These are phyloP conservation scores for Eptatretus atami DNA, from an alignment of 2,797 vertebrate species.

Conservation along the genomic window DNA sequence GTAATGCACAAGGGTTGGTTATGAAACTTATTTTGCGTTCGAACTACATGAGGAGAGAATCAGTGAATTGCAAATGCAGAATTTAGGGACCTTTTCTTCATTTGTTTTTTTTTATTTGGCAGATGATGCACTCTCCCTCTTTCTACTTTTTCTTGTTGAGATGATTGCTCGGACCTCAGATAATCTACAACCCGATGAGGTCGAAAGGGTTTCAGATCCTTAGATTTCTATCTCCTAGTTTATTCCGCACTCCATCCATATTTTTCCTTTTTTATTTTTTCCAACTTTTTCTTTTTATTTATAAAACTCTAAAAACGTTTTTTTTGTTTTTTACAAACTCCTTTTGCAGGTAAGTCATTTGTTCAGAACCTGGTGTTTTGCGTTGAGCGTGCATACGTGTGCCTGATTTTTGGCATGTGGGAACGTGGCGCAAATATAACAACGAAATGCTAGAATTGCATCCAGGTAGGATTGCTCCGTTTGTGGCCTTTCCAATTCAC, in stretches of 20 bases:
- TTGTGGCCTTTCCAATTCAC: too few species aligned
- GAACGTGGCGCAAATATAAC: constrained; percentile 94
- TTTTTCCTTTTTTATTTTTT: not conserved
- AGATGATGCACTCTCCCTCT: constrained; percentile 61
- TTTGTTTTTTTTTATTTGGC: constrained; percentile 7
- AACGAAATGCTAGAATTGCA: constrained; percentile 72
- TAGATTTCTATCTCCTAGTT: too few species aligned
- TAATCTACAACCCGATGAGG: constrained; percentile 93
- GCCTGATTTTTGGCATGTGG: constrained; percentile 82
- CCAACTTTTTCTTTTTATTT: not conserved
- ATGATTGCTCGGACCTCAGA: constrained; percentile 87
- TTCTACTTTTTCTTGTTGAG: constrained; percentile 73
- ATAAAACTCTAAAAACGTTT: too few species aligned
- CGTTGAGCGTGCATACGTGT: constrained; percentile 77
- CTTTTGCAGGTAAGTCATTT: constrained; percentile 37
- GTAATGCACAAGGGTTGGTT: too few species aligned
- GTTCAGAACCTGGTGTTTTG: constrained; percentile 96
- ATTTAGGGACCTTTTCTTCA: not conserved
- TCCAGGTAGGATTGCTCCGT: constrained; percentile 28
- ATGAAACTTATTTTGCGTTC: too few species aligned
- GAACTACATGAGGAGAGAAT: not conserved
- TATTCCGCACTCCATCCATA: not conserved
- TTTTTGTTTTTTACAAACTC: constrained; percentile 6
- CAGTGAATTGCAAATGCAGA: not conserved
- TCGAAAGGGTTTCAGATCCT: constrained; percentile 10